Percentiles rank a stretch among this genome's conserved stretches.
Conservation (phyloP, 2,888 invertebrate species). For the Ormyrus thymus region DNA sequence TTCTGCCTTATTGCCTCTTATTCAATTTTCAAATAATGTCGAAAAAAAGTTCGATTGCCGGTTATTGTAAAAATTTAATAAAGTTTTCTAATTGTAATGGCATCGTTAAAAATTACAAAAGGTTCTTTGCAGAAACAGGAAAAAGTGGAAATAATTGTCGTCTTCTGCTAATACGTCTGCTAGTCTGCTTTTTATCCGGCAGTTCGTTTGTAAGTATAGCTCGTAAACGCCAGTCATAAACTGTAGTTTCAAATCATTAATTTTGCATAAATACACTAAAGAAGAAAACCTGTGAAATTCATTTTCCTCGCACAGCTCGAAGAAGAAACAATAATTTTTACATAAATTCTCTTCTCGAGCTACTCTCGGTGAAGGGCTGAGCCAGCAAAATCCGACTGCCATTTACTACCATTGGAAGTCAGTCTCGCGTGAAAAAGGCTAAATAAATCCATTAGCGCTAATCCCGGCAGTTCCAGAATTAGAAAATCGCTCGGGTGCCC, state of each 20-base stretch:
- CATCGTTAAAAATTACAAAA: neutral
- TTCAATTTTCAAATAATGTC: no score
- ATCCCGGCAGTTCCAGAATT: neutral
- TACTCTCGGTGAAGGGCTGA: no score
- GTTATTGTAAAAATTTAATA: no score
- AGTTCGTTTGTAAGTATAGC: constrained; percentile 7
- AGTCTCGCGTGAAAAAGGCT: no score
- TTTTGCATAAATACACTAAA: neutral
- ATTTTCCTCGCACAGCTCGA: constrained; percentile 2
- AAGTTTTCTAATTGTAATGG: no score
- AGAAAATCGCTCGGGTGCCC: neutral
- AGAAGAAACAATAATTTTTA: no score
- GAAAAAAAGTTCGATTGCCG: no score
- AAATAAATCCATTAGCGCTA: neutral
- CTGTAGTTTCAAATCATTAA: constrained; percentile 35
- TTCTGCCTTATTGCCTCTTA: no score
- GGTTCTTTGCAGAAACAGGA: neutral
- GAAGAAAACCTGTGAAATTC: neutral
- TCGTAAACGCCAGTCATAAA: constrained; percentile 39
- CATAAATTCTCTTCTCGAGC: no score
- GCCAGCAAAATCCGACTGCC: no score
- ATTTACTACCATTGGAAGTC: neutral
- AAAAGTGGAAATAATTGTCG: constrained; percentile 35
- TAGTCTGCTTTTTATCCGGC: constrained; percentile 32
- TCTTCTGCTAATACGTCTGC: constrained; percentile 29